Conservation (phyloP, 2,888 invertebrate species). For the Schizotus pectinicornis region DNA sequence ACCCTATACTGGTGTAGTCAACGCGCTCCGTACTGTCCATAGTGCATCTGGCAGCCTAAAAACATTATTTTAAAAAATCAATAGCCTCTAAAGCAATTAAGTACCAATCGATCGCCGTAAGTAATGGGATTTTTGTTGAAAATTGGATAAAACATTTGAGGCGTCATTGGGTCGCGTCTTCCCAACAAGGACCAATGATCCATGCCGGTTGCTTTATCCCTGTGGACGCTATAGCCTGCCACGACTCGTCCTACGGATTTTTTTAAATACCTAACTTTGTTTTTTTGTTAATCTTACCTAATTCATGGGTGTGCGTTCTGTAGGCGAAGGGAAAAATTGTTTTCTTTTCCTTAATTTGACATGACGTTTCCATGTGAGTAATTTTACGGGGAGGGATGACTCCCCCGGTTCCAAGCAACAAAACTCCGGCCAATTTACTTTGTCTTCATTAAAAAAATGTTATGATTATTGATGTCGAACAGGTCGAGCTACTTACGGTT, state of each 20-base stretch:
- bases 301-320: constrained; percentile 90
- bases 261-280: not conserved
- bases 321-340: constrained; percentile 94
- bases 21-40: constrained; percentile 64
- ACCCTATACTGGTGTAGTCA: constrained; percentile 46
- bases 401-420: constrained; percentile 88
- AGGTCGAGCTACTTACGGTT: constrained; percentile 63
- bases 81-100: constrained; percentile 34
- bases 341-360: constrained; percentile 79
- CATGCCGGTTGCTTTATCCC: constrained; percentile 59
- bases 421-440: constrained; percentile 88
- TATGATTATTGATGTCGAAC: constrained; percentile 16
- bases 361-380: constrained; percentile 92
- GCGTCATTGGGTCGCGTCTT: constrained; percentile 83
- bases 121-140: constrained; percentile 67
- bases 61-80: constrained; percentile 28
- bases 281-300: constrained; percentile 64
- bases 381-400: constrained; percentile 70
- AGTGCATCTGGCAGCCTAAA: constrained; percentile 86
- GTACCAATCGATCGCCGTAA: constrained; percentile 72
- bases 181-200: constrained; percentile 85
- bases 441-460: constrained; percentile 65
- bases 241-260: constrained; percentile 73
- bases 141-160: constrained; percentile 95
- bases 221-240: constrained; percentile 77